Base-by-base conservation (phyloP, 2,888 invertebrate genomes). In the Mythimna vitellina region DNA sequence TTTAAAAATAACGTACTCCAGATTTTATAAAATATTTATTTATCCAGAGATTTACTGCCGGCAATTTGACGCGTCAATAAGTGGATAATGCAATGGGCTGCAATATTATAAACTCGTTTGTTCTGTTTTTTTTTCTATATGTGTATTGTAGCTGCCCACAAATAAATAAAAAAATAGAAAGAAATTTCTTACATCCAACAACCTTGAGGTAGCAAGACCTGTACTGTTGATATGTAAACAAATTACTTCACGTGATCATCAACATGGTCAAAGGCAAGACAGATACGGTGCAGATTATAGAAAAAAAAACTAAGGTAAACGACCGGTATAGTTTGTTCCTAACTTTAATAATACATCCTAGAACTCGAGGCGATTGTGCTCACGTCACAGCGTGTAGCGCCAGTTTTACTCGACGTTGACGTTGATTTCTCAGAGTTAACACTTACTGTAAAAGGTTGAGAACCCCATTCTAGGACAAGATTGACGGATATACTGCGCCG, bases 391-490 rank as follows among this genome's bases (percentile, higher is more conserved):
- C 9, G 6, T 51, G 8, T 51, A n/a, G 8, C n/a, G 9, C n/a
- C n/a, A n/a, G n/a, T 8, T 51, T n/a, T 10, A n/a, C n/a, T n/a
- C n/a, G n/a, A n/a, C n/a, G n/a, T n/a, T n/a, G n/a, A n/a, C n/a
- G n/a, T n/a, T 8, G 29, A 8, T 14, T 1, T 0, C 32, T 5
- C n/a, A 20, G n/a, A 20, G 20, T 32, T 32, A 9, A 32, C 20
- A 20, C 32, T 57, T 60, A 22, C 35, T 22, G n/a, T 10, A 35
- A 58, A 58, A 58, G n/a, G 22, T 60, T 60, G n/a, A 3, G 58
- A 22, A 14, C 58, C 38, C 38, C 35, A 8, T 75, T 67, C 63
- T 64, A 38, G 42, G 29, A 64, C 29, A 69, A 79, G 74, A 79
- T 60, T 74, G 68, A 69, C 65, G 54, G 63, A 29, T 65, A 68